Percentiles rank a stretch among this genome's conserved stretches.
Conservation (phyloP, 1,140 invertebrate species). For the Scaptomyza graminum region DNA sequence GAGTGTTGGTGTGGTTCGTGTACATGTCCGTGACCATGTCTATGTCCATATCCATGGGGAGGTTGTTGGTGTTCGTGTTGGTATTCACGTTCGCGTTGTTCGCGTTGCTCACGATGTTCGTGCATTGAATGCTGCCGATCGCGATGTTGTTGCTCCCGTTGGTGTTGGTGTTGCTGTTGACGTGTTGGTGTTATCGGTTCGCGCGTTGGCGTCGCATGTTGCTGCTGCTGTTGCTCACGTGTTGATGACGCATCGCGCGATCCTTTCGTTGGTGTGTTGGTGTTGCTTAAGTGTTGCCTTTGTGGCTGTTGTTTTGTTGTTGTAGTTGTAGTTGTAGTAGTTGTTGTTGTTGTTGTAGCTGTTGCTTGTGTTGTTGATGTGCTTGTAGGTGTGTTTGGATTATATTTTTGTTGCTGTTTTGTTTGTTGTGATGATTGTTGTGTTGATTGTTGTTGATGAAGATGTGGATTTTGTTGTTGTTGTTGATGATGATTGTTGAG, state of each 20-base stretch:
- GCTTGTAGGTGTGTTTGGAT: conserved; percentile 42
- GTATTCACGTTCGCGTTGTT: conserved; percentile 55
- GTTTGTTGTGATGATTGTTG: conserved; percentile 39
- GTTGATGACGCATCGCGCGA: conserved; percentile 72
- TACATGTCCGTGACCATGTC: not conserved
- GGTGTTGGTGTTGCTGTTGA: conserved; percentile 49
- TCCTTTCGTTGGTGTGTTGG: conserved; percentile 64
- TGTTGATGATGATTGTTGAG: conserved; percentile 65
- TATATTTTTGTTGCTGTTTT: conserved; percentile 55
- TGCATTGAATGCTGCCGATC: conserved; percentile 52
- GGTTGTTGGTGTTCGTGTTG: conserved; percentile 37
- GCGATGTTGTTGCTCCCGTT: conserved; percentile 51
- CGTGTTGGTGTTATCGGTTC: conserved; percentile 56
- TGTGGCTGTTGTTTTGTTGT: conserved; percentile 44
- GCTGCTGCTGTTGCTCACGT: conserved; percentile 48
- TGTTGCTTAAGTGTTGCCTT: conserved; percentile 49
- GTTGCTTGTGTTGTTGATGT: conserved; percentile 37
- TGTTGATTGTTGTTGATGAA: conserved; percentile 7
- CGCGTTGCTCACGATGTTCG: conserved; percentile 50
- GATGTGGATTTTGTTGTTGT: conserved; percentile 4
- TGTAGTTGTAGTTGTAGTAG: conserved; percentile 46
- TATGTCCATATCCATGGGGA: conserved; percentile 6
- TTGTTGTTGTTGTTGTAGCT: conserved; percentile 39
- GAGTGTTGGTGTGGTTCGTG: conserved; percentile 11
- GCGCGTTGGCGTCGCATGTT: conserved; percentile 60